A percentile compares a stretch with the other conserved stretches of the same genome.
Evolutionary conservation across 2,888 invertebrate genomes (phyloP).

Genomic region (Ophion slaviceki): DNA sequence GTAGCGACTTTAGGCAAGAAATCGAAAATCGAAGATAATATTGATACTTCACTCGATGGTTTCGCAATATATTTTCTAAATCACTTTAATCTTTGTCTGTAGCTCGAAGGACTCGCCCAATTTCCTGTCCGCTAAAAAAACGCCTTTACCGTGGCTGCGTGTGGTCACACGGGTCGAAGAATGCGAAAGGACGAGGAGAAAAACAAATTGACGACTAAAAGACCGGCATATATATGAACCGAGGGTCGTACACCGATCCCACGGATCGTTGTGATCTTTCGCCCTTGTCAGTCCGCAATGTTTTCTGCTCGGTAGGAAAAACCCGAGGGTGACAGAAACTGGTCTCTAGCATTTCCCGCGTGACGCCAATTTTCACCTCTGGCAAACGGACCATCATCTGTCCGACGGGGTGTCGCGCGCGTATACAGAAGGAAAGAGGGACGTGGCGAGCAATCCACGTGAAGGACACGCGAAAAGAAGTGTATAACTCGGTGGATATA

Average conservation of each 20-base stretch:
- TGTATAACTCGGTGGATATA: constrained; percentile 39
- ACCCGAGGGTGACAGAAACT: constrained; percentile 12
- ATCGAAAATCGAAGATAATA: not conserved
- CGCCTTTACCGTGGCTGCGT: not conserved
- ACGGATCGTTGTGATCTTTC: constrained; percentile 33
- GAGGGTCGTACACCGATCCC: constrained; percentile 27
- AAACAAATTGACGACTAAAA: not conserved
- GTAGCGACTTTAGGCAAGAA: not conserved
- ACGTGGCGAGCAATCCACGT: constrained; percentile 38
- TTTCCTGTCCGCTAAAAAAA: not conserved
- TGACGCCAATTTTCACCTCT: constrained; percentile 68
- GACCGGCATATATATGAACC: not conserved
- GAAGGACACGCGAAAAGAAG: constrained; percentile 61
- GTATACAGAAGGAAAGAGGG: constrained; percentile 3
- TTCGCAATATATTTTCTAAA: too few relatives aligned
- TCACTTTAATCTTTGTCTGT: too few relatives aligned
- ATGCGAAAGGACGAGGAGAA: not conserved
- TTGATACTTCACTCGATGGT: too few relatives aligned
- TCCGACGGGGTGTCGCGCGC: constrained; percentile 32
- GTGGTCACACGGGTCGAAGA: not conserved
- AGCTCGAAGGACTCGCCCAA: too few relatives aligned
- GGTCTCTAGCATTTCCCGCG: constrained; percentile 45
- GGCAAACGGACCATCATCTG: constrained; percentile 55
- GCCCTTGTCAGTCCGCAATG: not conserved
- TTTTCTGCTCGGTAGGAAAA: not conserved